Percentiles rank a stretch among this genome's conserved stretches.
phyloP scores from a whole-genome alignment of 2,888 invertebrate genomes.

The Sicus ferrugineus region DNA sequence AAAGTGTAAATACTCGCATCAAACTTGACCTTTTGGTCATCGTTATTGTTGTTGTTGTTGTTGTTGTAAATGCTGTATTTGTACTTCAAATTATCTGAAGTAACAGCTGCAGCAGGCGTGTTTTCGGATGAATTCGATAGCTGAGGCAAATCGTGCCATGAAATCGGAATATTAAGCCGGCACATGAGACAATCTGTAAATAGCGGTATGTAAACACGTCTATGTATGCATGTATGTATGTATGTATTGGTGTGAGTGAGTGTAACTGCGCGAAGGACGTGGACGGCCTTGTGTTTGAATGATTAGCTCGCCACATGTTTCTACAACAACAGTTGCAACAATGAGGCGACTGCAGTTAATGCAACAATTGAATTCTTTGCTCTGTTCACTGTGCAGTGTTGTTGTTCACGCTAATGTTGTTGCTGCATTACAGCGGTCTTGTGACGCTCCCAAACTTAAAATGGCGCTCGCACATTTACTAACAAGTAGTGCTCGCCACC shows the following conservation, averaged over 20 bases:
- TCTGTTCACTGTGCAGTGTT: not conserved
- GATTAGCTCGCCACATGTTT: not conserved
- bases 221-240: not conserved
- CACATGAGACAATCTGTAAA: not conserved
- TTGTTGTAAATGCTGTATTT: not conserved
- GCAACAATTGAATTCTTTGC: constrained; percentile 13
- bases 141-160: not conserved
- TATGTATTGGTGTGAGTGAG: not conserved
- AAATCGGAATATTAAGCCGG: not conserved
- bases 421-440: not conserved
- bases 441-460: not conserved
- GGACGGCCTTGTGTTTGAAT: not conserved
- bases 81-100: no score
- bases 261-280: not conserved
- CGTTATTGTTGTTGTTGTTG: not conserved
- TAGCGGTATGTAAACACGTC: no score
- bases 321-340: not conserved
- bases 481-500: not conserved
- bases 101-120: not conserved
- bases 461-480: not conserved
- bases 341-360: not conserved
- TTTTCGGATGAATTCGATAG: not conserved
- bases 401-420: not conserved
- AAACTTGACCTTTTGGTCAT: no score
- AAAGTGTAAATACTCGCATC: no score